Evolutionary conservation across 2,888 invertebrate genomes (phyloP).

Genomic region (Macrosiphum euphorbiae): DNA sequence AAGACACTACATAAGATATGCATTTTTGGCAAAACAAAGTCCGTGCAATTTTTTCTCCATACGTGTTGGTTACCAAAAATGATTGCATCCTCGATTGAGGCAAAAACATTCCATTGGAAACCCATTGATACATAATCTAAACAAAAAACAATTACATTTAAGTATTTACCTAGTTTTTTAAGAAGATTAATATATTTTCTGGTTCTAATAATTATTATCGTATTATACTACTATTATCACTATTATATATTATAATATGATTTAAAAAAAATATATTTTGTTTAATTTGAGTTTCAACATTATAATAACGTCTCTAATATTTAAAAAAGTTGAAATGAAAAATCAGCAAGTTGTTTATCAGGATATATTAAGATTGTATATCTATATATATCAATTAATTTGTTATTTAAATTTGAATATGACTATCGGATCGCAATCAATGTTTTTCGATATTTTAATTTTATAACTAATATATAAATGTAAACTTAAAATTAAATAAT

Average conservation of each 20-base stretch:
- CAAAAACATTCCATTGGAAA: constrained; percentile 50
- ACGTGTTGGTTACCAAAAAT: constrained; percentile 26
- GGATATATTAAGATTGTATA: background rate
- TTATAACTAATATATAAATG: background rate
- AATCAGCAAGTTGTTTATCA: background rate
- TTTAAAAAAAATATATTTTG: background rate
- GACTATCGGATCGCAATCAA: background rate
- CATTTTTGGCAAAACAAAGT: constrained; percentile 44
- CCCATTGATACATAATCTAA: constrained; percentile 16
- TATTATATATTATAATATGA: no score
- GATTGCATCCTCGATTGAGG: background rate
- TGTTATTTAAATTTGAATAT: background rate
- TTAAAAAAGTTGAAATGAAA: background rate
- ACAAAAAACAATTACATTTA: background rate
- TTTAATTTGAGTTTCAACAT: background rate
- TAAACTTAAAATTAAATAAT: background rate
- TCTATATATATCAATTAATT: background rate
- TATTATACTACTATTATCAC: no score
- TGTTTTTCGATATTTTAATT: background rate
- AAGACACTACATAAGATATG: constrained; percentile 32
- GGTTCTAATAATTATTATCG: background rate
- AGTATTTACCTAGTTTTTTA: no score
- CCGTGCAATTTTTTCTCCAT: constrained; percentile 8
- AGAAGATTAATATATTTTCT: background rate
- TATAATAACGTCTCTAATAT: background rate